Conservation (phyloP, 1,140 invertebrate species). For the Lepidostoma basale region DNA sequence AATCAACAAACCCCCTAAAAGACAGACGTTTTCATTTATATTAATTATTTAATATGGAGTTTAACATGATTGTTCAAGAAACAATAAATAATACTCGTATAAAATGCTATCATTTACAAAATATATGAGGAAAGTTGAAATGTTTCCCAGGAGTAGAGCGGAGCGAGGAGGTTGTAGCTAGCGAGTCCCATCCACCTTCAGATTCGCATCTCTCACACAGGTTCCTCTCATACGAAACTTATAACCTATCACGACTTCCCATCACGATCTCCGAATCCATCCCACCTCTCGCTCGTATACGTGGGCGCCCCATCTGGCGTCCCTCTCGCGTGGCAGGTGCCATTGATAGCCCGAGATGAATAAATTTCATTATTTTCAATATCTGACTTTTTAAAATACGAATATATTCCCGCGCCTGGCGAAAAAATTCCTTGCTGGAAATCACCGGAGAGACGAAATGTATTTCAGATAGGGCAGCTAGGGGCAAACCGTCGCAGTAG, state of each 20-base stretch:
- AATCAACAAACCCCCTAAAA: too few relatives aligned
- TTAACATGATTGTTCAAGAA: too few relatives aligned
- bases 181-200: neutral
- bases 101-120: too few relatives aligned
- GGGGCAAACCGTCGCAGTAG: too few relatives aligned
- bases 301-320: neutral
- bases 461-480: conserved; percentile 26
- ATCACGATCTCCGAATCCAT: conserved; percentile 46
- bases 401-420: conserved; percentile 41
- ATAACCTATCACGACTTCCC: conserved; percentile 44
- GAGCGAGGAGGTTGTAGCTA: too few relatives aligned
- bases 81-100: too few relatives aligned
- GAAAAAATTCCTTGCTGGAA: conserved; percentile 18
- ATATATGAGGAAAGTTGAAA: too few relatives aligned
- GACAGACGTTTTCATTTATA: too few relatives aligned
- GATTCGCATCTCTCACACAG: conserved; percentile 29
- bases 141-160: too few relatives aligned
- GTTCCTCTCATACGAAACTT: conserved; percentile 37
- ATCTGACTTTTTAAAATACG: conserved; percentile 48
- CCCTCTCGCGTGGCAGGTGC: conserved; percentile 40
- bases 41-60: too few relatives aligned
- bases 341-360: conserved; percentile 46
- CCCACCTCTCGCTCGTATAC: conserved; percentile 18
- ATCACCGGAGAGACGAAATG: conserved; percentile 11
- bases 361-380: conserved; percentile 48